A percentile compares a stretch with the other conserved stretches of the same genome.
Evolutionary conservation across 2,113 vertebrate species (phyloP).

Genomic region (Sardina pilchardus): DNA sequence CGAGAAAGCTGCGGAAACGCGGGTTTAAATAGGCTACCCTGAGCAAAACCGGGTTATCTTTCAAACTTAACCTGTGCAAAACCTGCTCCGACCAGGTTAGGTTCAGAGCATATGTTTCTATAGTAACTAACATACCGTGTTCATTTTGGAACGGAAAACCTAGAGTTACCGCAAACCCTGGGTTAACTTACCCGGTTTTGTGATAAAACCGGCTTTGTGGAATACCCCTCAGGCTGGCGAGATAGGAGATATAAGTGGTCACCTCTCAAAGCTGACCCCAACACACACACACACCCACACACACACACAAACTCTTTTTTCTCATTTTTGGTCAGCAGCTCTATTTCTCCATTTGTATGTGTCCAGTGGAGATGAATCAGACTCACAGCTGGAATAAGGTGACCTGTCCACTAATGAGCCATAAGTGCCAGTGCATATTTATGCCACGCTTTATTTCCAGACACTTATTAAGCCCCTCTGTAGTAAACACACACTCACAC

Average conservation of each 20-base stretch:
- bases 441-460: conserved; percentile 45
- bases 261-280: neutral
- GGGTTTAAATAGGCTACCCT: too few species aligned
- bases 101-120: too few species aligned
- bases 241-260: neutral
- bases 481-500: conserved; percentile 28
- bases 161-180: too few species aligned
- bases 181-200: too few species aligned
- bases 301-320: neutral
- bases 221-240: neutral
- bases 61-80: too few species aligned
- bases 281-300: neutral
- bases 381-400: conserved; percentile 72
- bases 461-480: conserved; percentile 47
- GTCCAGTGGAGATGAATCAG: conserved; percentile 64
- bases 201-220: too few species aligned
- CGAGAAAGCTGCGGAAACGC: too few species aligned
- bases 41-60: too few species aligned
- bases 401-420: conserved; percentile 71
- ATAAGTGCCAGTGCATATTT: conserved; percentile 47
- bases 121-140: too few species aligned
- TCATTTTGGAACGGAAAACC: too few species aligned
- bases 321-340: conserved; percentile 46
- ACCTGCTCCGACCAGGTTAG: too few species aligned
- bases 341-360: conserved; percentile 64